A percentile compares a stretch with the other conserved stretches of the same genome.
Conservation (phyloP, 92 coral and sea anemone species). For the Blastomussa wellsi region DNA sequence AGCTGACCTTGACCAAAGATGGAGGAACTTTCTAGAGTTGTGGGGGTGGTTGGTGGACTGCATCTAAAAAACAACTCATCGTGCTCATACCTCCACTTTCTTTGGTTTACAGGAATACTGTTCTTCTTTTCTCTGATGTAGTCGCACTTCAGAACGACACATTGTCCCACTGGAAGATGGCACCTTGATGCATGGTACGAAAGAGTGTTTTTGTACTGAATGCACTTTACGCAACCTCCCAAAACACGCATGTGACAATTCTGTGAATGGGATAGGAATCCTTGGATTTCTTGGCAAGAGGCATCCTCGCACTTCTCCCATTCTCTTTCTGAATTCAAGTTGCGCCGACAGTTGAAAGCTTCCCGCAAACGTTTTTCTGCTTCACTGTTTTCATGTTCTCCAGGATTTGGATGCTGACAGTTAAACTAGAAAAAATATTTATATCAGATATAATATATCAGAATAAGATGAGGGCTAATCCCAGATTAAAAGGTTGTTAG, state of each 20-base stretch:
- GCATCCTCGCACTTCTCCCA: conserved; percentile 26
- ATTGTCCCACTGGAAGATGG: conserved; percentile 1
- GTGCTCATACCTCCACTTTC: conserved; percentile 35
- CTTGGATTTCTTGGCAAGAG: conserved; percentile 39
- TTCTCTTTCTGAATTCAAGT: background rate
- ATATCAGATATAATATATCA: too few species aligned
- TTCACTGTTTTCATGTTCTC: background rate
- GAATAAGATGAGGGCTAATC: too few species aligned
- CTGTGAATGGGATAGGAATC: conserved; percentile 39
- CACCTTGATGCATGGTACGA: conserved; percentile 47
- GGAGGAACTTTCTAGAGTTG: background rate
- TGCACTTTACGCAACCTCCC: conserved; percentile 55
- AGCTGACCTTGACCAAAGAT: background rate
- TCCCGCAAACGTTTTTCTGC: background rate
- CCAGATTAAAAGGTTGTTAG: too few species aligned
- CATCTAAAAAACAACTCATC: conserved; percentile 55
- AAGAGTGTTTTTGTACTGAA: conserved; percentile 9
- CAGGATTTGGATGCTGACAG: background rate
- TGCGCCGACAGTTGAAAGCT: conserved; percentile 24
- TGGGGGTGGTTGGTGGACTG: conserved; percentile 27
- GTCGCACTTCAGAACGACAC: conserved; percentile 42
- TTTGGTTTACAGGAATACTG: background rate
- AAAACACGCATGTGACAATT: conserved; percentile 42
- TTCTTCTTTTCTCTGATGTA: conserved; percentile 28
- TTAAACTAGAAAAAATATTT: background rate